A percentile compares a stretch with the other conserved stretches of the same genome.
These are phyloP conservation scores for Rhinoraja longicauda DNA, from an alignment of 2,797 vertebrate genomes.

Conservation along the genomic window DNA sequence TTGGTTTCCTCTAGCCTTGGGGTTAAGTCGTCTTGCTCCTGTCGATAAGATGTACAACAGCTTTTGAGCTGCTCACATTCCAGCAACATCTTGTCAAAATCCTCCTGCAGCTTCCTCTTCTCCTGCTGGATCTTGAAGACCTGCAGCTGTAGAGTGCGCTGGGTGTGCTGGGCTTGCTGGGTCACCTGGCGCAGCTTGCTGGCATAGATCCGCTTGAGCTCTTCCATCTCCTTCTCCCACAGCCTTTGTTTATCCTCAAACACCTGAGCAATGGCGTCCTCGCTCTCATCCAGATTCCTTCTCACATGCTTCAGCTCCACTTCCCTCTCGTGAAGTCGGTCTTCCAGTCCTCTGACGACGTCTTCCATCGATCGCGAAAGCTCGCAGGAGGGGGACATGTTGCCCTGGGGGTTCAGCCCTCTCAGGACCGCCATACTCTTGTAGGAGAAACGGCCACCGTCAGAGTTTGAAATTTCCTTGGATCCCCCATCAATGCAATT, in stretches of 20 bases:
- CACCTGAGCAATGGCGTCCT: constrained; percentile 83
- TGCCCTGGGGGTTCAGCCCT: constrained; percentile 67
- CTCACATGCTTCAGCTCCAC: constrained; percentile 82
- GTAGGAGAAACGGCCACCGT: constrained; percentile 64
- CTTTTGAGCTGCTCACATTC: constrained; percentile 59
- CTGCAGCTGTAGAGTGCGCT: constrained; percentile 83
- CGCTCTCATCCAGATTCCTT: constrained; percentile 79
- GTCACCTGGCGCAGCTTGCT: constrained; percentile 83
- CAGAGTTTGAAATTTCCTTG: constrained; percentile 58
- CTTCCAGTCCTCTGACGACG: constrained; percentile 78
- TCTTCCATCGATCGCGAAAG: constrained; percentile 83
- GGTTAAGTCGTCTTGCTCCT: constrained; percentile 54
- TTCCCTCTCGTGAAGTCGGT: constrained; percentile 79
- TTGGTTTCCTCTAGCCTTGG: constrained; percentile 81
- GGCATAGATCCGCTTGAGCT: constrained; percentile 84
- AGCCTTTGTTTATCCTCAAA: constrained; percentile 90
- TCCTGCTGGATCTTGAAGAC: constrained; percentile 89
- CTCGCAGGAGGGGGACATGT: constrained; percentile 81
- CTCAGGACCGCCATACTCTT: constrained; percentile 78
- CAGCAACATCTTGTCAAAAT: constrained; percentile 65
- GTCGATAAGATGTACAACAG: constrained; percentile 42
- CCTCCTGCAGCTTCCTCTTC: constrained; percentile 78
- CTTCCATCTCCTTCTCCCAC: constrained; percentile 86
- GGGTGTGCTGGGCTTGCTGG: constrained; percentile 86
- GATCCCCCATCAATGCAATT: constrained; percentile 64